Percentiles rank a stretch among this genome's conserved stretches.
phyloP scores from a whole-genome alignment of 2,797 vertebrate genomes.

The Parambassis ranga region DNA sequence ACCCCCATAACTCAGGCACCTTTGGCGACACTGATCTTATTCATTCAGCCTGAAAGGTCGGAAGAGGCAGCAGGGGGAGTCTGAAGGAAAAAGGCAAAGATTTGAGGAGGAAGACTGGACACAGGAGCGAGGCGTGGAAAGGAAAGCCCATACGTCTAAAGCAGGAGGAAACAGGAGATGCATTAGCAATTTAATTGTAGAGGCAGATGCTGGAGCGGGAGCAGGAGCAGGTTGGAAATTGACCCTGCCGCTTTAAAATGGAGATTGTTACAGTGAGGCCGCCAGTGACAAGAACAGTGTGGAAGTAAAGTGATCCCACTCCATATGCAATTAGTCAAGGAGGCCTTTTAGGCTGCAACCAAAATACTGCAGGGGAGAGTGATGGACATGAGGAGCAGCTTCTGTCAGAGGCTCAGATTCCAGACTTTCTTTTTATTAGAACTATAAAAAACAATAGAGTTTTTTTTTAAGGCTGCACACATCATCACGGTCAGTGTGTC shows the following conservation, averaged over 20 bases:
- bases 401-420: too few species aligned
- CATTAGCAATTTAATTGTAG: constrained; percentile 68
- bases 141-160: constrained; percentile 25
- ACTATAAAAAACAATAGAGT: rapidly evolving
- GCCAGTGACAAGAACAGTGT: constrained; percentile 47
- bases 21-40: constrained; percentile 15
- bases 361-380: constrained; percentile 19
- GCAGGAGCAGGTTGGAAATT: constrained; percentile 64
- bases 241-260: constrained; percentile 71
- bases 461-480: neutral
- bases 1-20: constrained; percentile 49
- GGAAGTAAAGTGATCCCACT: constrained; percentile 75
- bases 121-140: neutral
- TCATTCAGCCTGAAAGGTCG: constrained; percentile 31
- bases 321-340: constrained; percentile 71
- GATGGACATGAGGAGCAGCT: neutral
- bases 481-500: constrained; percentile 3
- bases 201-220: constrained; percentile 58
- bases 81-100: constrained; percentile 37
- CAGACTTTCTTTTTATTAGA: too few species aligned
- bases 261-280: constrained; percentile 67
- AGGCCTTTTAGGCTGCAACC: constrained; percentile 51
- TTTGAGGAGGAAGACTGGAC: constrained; percentile 30
- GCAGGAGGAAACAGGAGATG: constrained; percentile 72
- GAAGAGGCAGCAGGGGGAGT: constrained; percentile 12